A percentile compares a stretch with the other conserved stretches of the same genome.
These are phyloP conservation scores for Apodemus agrarius DNA, from an alignment of 2,797 vertebrate species.

Conservation along the genomic window DNA sequence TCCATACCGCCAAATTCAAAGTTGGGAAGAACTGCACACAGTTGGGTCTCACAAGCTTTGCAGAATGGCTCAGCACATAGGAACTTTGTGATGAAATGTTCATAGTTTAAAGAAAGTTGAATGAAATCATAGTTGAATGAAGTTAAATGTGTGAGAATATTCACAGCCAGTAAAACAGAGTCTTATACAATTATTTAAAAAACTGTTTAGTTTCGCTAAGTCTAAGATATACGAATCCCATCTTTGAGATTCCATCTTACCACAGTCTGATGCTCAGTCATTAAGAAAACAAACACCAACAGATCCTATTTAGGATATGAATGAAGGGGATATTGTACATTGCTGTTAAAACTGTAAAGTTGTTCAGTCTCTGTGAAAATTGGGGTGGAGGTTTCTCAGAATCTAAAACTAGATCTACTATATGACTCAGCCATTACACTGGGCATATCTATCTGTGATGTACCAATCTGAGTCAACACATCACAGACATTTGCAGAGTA, in stretches of 20 bases:
- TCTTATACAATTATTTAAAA: background rate
- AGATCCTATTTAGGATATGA: background rate
- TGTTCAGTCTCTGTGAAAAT: background rate
- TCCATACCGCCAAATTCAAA: background rate
- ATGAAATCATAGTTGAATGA: background rate
- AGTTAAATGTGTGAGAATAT: background rate
- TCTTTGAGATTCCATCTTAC: background rate
- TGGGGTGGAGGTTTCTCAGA: background rate
- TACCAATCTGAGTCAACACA: background rate
- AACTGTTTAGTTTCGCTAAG: background rate
- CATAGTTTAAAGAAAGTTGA: background rate
- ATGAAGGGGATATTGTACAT: background rate
- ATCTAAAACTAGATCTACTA: background rate
- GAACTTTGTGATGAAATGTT: slow-evolving; percentile 29
- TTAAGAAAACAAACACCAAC: background rate
- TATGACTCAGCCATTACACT: background rate
- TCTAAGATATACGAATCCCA: background rate
- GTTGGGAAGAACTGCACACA: background rate
- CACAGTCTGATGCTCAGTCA: background rate
- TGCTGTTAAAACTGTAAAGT: background rate
- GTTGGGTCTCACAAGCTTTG: background rate
- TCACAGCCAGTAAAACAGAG: background rate
- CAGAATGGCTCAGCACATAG: background rate
- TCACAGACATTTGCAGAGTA: background rate
- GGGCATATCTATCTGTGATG: background rate